Base-by-base conservation (phyloP, 1,140 invertebrate genomes). In the Agrypnia vestita region DNA sequence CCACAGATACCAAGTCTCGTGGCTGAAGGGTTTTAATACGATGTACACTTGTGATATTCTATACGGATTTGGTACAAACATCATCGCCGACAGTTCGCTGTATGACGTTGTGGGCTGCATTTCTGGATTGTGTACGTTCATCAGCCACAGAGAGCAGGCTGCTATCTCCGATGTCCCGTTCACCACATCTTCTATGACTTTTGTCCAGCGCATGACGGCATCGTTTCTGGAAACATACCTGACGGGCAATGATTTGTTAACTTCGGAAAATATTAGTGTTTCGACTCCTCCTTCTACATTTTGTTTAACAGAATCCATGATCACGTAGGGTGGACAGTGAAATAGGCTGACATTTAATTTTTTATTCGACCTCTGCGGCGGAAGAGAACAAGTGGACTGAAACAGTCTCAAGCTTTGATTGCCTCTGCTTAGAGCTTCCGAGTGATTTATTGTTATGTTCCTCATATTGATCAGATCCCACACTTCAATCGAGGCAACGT, bases 321-420 rank as follows among this genome's bases (percentile, higher is more conserved):
- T 59, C 4, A 77, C 61, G 53, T 67, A 77, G 3, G 75, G 75
- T 10, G 75, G 75, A 43, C 75, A 77, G 25, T 77, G 59, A n/a
- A 77, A 77, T 51, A 77, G 10, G n/a, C 75, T 77, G 10, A 77
- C 13, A 35, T 51, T 53, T 8, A 77, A 10, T 13, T 19, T 9
- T 17, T 55, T 56, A 13, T 49, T 47, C 9, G 15, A 11, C 17
- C 46, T 49, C 13, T n/a, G 13, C 15, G 71, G 51, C 9, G 71
- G 71, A 43, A 3, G 25, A 8, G 4, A 4, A 11, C 71, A 74
- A 10, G 12, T 74, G 13, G 9, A 56, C 10, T 17, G 25, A 74
- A 56, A 56, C 0, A 72, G 3, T 0, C 6, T n/a, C 21, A 49
- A 9, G 12, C 47, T 49, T n/a, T 35, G 19, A 64, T 11, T 35